A percentile compares a stretch with the other conserved stretches of the same genome.
Evolutionary conservation across 1,140 invertebrate genomes (phyloP).

Genomic region (Sweltsa coloradensis): DNA sequence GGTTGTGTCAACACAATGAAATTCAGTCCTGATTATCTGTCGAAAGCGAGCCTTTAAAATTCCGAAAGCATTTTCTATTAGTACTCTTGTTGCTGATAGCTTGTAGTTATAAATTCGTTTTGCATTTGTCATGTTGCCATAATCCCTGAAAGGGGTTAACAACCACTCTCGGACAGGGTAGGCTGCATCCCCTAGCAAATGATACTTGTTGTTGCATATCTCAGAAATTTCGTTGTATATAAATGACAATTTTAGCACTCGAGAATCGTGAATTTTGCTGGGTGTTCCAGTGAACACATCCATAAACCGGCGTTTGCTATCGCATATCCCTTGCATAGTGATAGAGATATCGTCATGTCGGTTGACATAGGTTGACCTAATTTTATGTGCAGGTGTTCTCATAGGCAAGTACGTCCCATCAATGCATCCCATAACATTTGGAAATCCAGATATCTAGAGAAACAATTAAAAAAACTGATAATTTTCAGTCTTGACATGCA

Average conservation of each 20-base stretch:
- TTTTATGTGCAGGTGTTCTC: conserved; percentile 17
- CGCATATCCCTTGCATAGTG: conserved; percentile 23
- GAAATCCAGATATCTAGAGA: conserved; percentile 12
- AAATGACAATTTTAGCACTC: conserved; percentile 19
- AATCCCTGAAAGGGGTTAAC: conserved; percentile 23
- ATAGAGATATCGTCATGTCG: conserved; percentile 21
- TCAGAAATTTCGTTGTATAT: conserved; percentile 12
- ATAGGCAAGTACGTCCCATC: conserved; percentile 18
- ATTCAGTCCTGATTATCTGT: conserved; percentile 21
- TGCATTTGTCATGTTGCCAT: conserved; percentile 21
- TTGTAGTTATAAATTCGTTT: conserved; percentile 22
- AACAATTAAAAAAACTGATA: not conserved
- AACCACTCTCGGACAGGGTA: conserved; percentile 24
- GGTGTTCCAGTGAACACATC: conserved; percentile 21
- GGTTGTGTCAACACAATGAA: conserved; percentile 18
- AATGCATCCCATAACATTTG: conserved; percentile 15
- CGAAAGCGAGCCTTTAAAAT: conserved; percentile 25
- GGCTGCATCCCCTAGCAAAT: conserved; percentile 26
- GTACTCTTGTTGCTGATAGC: conserved; percentile 19
- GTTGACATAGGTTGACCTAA: conserved; percentile 21
- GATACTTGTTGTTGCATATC: conserved; percentile 17
- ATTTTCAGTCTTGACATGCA: not conserved
- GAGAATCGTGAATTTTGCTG: conserved; percentile 22
- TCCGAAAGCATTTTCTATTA: conserved; percentile 25
- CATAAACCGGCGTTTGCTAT: conserved; percentile 18